Evolutionary conservation across 2,888 invertebrate species (phyloP).

Genomic region (Rhagium mordax): DNA sequence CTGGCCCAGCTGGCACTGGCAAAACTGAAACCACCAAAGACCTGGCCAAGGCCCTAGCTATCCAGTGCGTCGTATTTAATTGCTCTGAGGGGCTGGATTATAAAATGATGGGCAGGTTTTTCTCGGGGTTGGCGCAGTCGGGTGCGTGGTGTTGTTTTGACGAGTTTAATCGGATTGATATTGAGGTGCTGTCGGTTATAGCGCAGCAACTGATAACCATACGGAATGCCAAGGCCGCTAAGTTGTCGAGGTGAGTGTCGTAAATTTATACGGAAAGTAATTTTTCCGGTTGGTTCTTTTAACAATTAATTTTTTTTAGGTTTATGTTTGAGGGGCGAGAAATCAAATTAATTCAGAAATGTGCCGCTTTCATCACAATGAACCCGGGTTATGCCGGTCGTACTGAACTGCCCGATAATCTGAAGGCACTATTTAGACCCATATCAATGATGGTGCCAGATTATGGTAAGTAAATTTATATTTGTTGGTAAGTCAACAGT

Average conservation of each 20-base stretch:
- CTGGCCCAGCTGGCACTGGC: constrained; percentile 91
- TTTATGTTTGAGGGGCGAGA: constrained; percentile 93
- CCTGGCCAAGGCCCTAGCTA: constrained; percentile 88
- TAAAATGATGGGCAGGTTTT: constrained; percentile 93
- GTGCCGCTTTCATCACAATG: constrained; percentile 93
- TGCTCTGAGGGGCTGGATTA: constrained; percentile 86
- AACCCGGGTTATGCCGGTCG: constrained; percentile 94
- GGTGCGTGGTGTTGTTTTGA: constrained; percentile 96
- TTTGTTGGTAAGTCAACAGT: not conserved
- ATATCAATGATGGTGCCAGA: constrained; percentile 95
- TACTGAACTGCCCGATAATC: constrained; percentile 90
- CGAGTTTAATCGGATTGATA: constrained; percentile 92
- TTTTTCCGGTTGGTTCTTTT: too few relatives aligned
- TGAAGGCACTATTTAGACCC: constrained; percentile 89
- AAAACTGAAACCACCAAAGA: constrained; percentile 95
- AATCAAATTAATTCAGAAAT: constrained; percentile 85
- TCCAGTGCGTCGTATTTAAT: constrained; percentile 93
- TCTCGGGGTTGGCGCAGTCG: constrained; percentile 90
- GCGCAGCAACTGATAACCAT: constrained; percentile 93
- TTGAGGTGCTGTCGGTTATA: constrained; percentile 91
- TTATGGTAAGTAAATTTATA: constrained; percentile 75
- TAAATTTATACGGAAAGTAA: too few relatives aligned
- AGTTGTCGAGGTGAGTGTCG: constrained; percentile 71
- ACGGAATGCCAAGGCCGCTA: constrained; percentile 86
- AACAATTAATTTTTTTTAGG: constrained; percentile 71